Evolutionary conservation across 1,140 invertebrate species (phyloP).

Genomic region (Euborellia annulipes): DNA sequence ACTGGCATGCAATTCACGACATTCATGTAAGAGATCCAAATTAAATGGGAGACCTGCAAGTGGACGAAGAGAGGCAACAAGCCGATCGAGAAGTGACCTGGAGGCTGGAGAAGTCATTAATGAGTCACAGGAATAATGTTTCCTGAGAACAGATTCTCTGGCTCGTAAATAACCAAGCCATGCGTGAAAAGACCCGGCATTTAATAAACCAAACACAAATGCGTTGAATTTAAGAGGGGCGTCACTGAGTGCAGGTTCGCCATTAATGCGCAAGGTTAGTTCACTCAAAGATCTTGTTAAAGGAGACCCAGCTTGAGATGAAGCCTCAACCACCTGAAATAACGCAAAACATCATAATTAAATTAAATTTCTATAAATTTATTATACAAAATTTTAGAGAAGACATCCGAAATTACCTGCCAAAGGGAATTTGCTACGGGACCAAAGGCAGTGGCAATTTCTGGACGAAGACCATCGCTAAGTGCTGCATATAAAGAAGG

Average conservation of each 20-base stretch:
- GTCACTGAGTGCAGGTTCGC: conserved; percentile 66
- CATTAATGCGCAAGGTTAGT: conserved; percentile 67
- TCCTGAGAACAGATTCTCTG: conserved; percentile 61
- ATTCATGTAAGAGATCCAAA: conserved; percentile 65
- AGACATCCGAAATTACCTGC: conserved; percentile 34
- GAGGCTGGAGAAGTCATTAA: conserved; percentile 46
- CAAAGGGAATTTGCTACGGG: conserved; percentile 75
- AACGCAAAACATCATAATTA: not conserved
- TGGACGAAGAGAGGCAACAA: conserved; percentile 56
- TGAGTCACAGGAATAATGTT: conserved; percentile 58
- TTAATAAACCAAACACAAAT: conserved; percentile 76
- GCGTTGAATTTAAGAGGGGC: conserved; percentile 78
- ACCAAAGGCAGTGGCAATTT: conserved; percentile 70
- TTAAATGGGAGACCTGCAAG: conserved; percentile 61
- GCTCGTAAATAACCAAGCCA: conserved; percentile 72
- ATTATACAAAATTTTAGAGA: not conserved
- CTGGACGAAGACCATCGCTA: conserved; percentile 64
- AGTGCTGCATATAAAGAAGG: conserved; percentile 72
- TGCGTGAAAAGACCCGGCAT: conserved; percentile 64
- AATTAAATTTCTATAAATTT: not conserved
- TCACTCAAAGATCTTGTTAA: conserved; percentile 75
- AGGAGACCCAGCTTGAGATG: conserved; percentile 51
- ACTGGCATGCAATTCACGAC: conserved; percentile 55
- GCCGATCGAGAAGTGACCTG: conserved; percentile 47
- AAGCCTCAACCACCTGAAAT: conserved; percentile 53